Conservation (phyloP, 2,888 invertebrate genomes). For the Allolobophora icterica region DNA sequence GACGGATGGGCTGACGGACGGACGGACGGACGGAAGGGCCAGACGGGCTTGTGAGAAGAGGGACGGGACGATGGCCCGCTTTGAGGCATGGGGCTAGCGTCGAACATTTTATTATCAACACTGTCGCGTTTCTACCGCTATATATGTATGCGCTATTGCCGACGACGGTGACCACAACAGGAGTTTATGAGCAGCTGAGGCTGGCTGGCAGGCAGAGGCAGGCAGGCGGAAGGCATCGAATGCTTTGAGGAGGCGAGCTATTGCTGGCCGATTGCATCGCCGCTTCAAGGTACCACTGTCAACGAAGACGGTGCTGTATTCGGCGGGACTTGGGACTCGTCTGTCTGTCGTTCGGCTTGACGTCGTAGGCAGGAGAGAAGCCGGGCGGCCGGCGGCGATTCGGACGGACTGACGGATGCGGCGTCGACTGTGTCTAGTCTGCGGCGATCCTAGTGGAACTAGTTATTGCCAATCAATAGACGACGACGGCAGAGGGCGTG, state of each 20-base stretch:
- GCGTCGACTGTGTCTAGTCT: background rate
- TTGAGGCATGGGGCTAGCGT: background rate
- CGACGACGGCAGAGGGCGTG: background rate
- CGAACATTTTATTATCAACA: background rate
- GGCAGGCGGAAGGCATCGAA: background rate
- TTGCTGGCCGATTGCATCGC: background rate
- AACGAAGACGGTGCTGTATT: background rate
- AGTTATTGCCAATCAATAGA: conserved; percentile 17
- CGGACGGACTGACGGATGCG: background rate
- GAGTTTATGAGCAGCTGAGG: background rate
- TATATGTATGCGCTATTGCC: background rate
- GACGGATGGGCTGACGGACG: background rate
- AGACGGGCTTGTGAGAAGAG: background rate
- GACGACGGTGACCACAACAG: background rate
- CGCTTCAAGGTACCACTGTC: conserved; percentile 4
- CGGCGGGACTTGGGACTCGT: background rate
- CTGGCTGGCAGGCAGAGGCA: background rate
- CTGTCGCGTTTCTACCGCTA: background rate
- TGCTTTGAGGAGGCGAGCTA: conserved; percentile 4
- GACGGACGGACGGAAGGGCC: background rate
- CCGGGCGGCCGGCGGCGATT: background rate
- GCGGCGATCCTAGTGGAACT: background rate
- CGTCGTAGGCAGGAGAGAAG: background rate
- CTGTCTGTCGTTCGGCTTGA: background rate
- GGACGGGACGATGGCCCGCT: background rate